Percentiles rank a stretch among this genome's conserved stretches.
These are phyloP conservation scores for Malurus melanocephalus DNA, from an alignment of 2,113 vertebrate species.

Conservation along the genomic window DNA sequence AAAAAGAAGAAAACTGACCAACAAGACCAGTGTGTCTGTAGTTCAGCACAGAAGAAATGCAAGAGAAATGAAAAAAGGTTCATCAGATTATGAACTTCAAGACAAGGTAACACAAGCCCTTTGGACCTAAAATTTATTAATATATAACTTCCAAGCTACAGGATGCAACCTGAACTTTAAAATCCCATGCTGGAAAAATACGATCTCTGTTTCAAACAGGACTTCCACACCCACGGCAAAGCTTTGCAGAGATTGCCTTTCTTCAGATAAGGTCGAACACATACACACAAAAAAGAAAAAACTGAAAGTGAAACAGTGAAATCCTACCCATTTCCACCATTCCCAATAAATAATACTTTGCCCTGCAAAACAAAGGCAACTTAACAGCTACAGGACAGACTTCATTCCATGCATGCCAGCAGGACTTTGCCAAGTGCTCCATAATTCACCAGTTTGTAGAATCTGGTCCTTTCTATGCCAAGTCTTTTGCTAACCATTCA, in stretches of 20 bases:
- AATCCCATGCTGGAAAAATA: background rate
- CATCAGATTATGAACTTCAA: background rate
- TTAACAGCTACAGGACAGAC: background rate
- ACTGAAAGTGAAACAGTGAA: background rate
- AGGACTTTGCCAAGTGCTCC: background rate
- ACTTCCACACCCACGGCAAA: background rate
- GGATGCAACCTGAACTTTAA: background rate
- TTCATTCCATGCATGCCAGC: background rate
- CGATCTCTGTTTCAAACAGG: background rate
- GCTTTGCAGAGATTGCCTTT: background rate
- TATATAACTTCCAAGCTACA: conserved; percentile 28
- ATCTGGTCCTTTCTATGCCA: background rate
- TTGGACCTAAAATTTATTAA: conserved; percentile 46
- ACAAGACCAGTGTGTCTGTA: background rate
- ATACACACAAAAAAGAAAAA: background rate
- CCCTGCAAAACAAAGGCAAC: background rate
- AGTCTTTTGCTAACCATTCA: background rate
- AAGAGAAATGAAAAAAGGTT: background rate
- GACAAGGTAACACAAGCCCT: background rate
- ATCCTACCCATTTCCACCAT: background rate
- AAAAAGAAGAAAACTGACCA: background rate
- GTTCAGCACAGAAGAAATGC: background rate
- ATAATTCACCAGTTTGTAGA: background rate
- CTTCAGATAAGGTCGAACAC: background rate
- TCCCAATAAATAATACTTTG: background rate